These are phyloP conservation scores for Maccullochella peelii DNA, from an alignment of 2,113 vertebrate genomes.

Conservation along the genomic window DNA sequence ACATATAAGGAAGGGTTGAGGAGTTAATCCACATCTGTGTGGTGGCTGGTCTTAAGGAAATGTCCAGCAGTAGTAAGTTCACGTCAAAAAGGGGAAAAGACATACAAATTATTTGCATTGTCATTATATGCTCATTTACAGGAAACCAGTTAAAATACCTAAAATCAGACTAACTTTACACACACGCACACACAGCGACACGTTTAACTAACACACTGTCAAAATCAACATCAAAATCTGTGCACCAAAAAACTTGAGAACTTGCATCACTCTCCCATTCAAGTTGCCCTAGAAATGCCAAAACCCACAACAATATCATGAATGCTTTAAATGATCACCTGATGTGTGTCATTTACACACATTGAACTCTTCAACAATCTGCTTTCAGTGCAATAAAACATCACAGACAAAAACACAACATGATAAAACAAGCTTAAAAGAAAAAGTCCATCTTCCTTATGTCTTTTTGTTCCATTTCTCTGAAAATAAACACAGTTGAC, in stretches of 20 bases:
- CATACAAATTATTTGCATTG: neutral
- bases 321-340: neutral
- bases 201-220: neutral
- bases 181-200: neutral
- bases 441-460: neutral
- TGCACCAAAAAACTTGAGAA: neutral
- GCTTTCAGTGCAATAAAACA: constrained; percentile 47
- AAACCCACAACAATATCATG: neutral
- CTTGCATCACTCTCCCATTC: neutral
- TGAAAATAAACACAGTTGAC: constrained; percentile 18
- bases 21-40: neutral
- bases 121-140: no score
- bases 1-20: neutral
- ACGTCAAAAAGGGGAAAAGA: neutral
- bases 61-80: neutral
- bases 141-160: neutral
- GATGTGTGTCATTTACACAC: neutral
- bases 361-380: constrained; percentile 3
- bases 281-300: neutral
- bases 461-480: neutral
- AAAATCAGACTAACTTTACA: neutral
- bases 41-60: neutral
- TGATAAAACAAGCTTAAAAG: constrained; percentile 1
- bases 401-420: constrained; percentile 30
- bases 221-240: neutral